Evolutionary conservation across 2,888 invertebrate species (phyloP), one percentile per base, ranked within the genome.

Genomic region (Polydesmus complanatus): DNA sequence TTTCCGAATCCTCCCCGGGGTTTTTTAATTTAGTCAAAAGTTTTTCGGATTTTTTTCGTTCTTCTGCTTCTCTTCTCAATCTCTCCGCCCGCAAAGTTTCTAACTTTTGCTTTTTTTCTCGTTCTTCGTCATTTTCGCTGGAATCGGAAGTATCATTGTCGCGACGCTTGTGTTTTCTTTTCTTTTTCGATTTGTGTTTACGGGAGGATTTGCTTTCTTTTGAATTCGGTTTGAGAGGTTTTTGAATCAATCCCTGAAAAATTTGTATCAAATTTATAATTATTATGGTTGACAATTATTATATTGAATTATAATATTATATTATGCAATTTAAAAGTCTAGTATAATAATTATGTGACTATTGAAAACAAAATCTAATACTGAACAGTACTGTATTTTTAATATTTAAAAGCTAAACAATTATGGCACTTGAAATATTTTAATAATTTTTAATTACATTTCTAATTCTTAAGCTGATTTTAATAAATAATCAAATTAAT

Each of bases 1-100:
- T 70, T 67, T 63, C 61, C 62, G 67, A 65, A 56, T 70, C 68
- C 54, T 70, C 62, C 3, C 72, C 66, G 56, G 78, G 78, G n/a
- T 81, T 82, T 66, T 80, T 77, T 1, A 86, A 71, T 70, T 82
- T 83, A n/a, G 81, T 81, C 60, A 95, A 73, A 59, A 94, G 77
- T 62, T 79, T 74, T 68, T 87, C 82, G 2, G 87, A 80, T 71
- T 80, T 83, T 58, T 77, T 72, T 71, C 83, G 82, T 74, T 97
- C 97, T 64, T 79, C 79, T 62, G 77, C 78, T 75, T 97, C 97
- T 52, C 96, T 79, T 70, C 82, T 80, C 27, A 95, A 72, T 66
- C 96, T 76, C 69, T 88, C 85, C 66, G 82, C 81, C 72, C 93
- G 77, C 63, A 94, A 75, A 68, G 82, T 78, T 68, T 84, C 81